These are phyloP conservation scores for Bubo bubo DNA, from an alignment of 2,113 vertebrate genomes.

Conservation along the genomic window DNA sequence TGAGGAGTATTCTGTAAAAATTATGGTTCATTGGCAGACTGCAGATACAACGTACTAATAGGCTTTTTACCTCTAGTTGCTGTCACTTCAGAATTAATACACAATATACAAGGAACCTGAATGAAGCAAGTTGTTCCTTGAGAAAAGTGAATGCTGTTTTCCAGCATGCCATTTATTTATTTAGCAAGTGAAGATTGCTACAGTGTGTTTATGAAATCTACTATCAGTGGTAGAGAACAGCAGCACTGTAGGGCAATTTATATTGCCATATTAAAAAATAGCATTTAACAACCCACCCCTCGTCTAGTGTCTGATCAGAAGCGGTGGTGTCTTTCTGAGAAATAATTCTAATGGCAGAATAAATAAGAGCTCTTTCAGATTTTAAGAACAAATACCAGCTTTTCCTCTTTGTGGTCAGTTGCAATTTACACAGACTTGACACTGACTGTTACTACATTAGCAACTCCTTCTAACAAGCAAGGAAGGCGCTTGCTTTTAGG, in stretches of 20 bases:
- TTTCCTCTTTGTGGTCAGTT: background rate
- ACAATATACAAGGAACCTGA: background rate
- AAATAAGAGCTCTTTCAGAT: background rate
- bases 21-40: background rate
- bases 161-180: background rate
- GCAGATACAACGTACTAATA: background rate
- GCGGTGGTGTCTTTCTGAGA: background rate
- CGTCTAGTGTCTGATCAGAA: background rate
- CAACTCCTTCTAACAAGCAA: background rate
- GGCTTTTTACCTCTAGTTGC: background rate
- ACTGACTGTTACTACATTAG: background rate
- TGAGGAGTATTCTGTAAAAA: background rate
- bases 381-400: background rate
- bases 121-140: background rate
- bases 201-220: background rate
- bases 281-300: background rate
- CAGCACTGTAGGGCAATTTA: background rate
- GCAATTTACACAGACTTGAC: background rate
- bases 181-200: background rate
- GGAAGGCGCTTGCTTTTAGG: background rate
- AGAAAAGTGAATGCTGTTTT: background rate
- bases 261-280: background rate
- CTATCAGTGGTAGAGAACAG: background rate
- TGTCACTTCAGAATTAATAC: background rate
- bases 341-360: background rate